Base-by-base conservation (phyloP, 1,140 invertebrate genomes). In the Latrodectus geometricus region DNA sequence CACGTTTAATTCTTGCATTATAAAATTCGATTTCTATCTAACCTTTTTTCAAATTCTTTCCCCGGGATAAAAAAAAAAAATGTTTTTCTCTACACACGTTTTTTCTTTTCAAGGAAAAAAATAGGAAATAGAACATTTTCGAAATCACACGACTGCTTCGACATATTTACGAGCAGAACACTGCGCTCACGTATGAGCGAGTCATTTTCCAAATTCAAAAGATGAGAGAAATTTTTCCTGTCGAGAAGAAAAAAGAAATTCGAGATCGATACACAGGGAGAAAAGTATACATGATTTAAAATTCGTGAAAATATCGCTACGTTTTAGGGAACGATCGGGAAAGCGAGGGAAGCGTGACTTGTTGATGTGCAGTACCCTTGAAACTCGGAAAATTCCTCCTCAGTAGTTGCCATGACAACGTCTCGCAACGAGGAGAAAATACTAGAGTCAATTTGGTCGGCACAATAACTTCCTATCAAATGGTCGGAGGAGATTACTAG, bases 371-470 rank as follows among this genome's bases (percentile, higher is more conserved):
- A 61, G 54, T 4, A 17, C 17, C 54, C 11, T 61, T 11, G 17
- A 61, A 61, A 61, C 17, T 17, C 54, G 54, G 54, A 8, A 61
- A 61, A 61, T 61, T 17, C 54, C 8, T 61, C 54, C 54, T 17
- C 11, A 61, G 54, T 20, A 12, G 70, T 66, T 50, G 35, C 54
- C 70, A 84, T 69, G 48, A 76, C 74, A 70, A 78, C 76, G 17
- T 49, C 21, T 61, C n/a, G 48, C 61, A 78, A 23, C 50, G 54
- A 61, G 74, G 23, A 23, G 35, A n/a, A 56, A 52, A 15, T 21
- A 65, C 75, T 20, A 76, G 23, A 48, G 82, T 76, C 82, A 84
- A 84, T 84, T 84, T 84, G 54, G 54, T 84, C 48, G 73, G 56
- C 72, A 15, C 17, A 76, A 69, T 84, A 76, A 75, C 72, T 84